Evolutionary conservation across 1,140 invertebrate species (phyloP).

Genomic region (Cyrtorhinus lividipennis): DNA sequence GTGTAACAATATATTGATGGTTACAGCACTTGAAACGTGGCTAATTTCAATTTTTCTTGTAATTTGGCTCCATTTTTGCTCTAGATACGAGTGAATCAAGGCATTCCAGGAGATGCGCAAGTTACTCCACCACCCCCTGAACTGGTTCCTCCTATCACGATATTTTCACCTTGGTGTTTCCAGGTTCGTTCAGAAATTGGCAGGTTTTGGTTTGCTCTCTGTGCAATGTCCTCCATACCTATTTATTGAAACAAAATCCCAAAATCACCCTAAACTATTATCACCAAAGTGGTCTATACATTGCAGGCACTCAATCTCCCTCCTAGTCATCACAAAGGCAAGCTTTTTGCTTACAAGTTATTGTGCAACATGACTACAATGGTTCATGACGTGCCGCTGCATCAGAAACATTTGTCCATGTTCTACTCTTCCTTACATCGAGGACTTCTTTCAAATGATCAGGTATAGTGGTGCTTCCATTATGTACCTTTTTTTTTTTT

Average conservation of each 20-base stretch:
- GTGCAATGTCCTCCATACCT: not conserved
- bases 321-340: constrained; percentile 50
- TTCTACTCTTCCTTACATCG: constrained; percentile 81
- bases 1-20: too few relatives aligned
- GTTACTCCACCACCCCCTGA: constrained; percentile 51
- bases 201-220: not conserved
- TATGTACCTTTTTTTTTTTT: too few relatives aligned
- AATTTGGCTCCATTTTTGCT: too few relatives aligned
- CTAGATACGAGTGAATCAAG: constrained; percentile 57
- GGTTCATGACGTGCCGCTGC: constrained; percentile 38
- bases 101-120: constrained; percentile 58
- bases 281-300: not conserved
- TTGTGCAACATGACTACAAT: constrained; percentile 57
- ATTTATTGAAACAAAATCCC: not conserved
- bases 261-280: not conserved
- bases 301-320: constrained; percentile 49
- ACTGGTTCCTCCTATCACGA: constrained; percentile 61
- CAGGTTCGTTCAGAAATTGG: constrained; percentile 33
- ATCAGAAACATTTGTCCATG: constrained; percentile 58
- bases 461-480: too few relatives aligned
- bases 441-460: constrained; percentile 42
- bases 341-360: constrained; percentile 61
- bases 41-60: too few relatives aligned
- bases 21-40: too few relatives aligned
- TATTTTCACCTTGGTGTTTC: constrained; percentile 82